Percentiles rank a stretch among this genome's conserved stretches.
phyloP scores from a whole-genome alignment of 2,888 invertebrate species.

The Kuschelorhynchus macadamiae region DNA sequence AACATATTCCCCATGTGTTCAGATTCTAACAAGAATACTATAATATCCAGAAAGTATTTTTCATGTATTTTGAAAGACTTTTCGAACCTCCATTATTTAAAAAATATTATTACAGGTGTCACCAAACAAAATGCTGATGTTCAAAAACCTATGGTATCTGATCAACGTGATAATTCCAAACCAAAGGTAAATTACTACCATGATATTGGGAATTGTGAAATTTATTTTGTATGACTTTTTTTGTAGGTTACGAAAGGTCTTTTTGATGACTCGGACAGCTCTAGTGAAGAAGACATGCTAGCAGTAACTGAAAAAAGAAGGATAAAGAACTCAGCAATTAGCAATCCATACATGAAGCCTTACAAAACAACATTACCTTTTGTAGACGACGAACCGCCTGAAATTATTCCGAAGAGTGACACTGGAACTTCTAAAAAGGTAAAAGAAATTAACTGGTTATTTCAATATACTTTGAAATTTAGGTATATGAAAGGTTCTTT shows the following conservation, averaged over 20 bases:
- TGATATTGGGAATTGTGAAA: too few species aligned
- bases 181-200: conserved; percentile 1
- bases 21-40: too few species aligned
- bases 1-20: too few species aligned
- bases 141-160: conserved; percentile 2
- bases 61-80: too few species aligned
- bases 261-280: conserved; percentile 63
- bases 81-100: too few species aligned
- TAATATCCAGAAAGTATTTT: too few species aligned
- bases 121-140: conserved; percentile 8
- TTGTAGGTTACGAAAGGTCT: conserved; percentile 53
- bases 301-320: conserved; percentile 48
- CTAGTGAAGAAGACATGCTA: conserved; percentile 61
- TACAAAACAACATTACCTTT: conserved; percentile 57
- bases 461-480: background rate
- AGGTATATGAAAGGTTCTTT: background rate
- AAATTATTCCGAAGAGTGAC: conserved; percentile 51
- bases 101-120: conserved; percentile 3
- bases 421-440: conserved; percentile 52
- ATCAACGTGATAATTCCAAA: background rate
- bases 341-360: conserved; percentile 53
- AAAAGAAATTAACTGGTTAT: conserved; percentile 11
- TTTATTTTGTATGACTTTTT: too few species aligned
- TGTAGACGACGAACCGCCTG: conserved; percentile 63
- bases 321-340: conserved; percentile 19